phyloP scores from a whole-genome alignment of 2,113 vertebrate genomes.

The Microtus ochrogaster region DNA sequence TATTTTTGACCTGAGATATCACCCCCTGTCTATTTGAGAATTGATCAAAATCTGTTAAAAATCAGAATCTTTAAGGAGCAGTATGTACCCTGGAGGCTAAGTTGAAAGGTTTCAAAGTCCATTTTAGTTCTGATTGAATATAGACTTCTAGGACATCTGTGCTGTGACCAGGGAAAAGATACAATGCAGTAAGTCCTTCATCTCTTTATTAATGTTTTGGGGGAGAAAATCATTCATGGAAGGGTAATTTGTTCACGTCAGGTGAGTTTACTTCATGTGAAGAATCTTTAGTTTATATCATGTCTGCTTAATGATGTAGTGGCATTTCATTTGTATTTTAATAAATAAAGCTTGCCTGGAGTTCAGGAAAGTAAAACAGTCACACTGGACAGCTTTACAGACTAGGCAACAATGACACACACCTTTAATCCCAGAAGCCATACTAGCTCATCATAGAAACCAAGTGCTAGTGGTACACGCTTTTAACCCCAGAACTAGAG shows the following conservation, averaged over 20 bases:
- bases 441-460: too few species aligned
- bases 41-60: conserved; percentile 51
- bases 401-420: too few species aligned
- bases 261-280: not conserved
- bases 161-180: conserved; percentile 12
- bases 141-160: conserved; percentile 45
- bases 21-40: conserved; percentile 53
- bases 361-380: too few species aligned
- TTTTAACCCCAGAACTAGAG: too few species aligned
- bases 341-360: too few species aligned
- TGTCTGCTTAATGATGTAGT: not conserved
- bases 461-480: accelerated
- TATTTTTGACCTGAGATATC: conserved; percentile 65
- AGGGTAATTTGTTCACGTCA: not conserved
- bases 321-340: too few species aligned
- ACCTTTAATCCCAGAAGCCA: too few species aligned
- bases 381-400: too few species aligned
- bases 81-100: not conserved
- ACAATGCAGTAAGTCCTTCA: not conserved
- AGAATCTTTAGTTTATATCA: conserved; percentile 16
- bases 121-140: conserved; percentile 46
- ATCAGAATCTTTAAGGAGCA: conserved; percentile 42
- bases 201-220: conserved; percentile 49
- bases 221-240: not conserved
- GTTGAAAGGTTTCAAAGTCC: conserved; percentile 44